A percentile compares a stretch with the other conserved stretches of the same genome.
Conservation (phyloP, 2,797 vertebrate genomes). For the Cryptoblepharus egeriae region DNA sequence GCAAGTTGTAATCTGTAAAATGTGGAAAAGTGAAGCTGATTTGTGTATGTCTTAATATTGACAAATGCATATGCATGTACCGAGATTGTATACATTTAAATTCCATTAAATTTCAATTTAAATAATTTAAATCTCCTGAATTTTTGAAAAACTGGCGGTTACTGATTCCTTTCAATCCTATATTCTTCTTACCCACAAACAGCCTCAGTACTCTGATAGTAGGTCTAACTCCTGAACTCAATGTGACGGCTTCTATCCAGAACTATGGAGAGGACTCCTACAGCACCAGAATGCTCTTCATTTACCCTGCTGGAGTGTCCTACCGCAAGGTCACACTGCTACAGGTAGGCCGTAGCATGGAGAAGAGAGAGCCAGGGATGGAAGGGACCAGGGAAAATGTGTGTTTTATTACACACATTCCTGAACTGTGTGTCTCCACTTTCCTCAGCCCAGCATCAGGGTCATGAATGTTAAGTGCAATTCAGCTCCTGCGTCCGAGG, state of each 20-base stretch:
- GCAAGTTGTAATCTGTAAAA: not conserved
- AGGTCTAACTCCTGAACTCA: conserved; percentile 79
- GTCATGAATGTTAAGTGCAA: not conserved
- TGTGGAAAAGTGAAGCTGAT: not conserved
- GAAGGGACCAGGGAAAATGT: not conserved
- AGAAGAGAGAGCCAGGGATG: no score
- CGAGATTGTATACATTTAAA: not conserved
- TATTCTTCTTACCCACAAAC: not conserved
- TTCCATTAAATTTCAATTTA: not conserved
- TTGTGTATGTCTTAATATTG: not conserved
- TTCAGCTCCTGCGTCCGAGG: not conserved
- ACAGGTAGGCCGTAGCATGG: conserved; percentile 71
- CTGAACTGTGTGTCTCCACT: not conserved
- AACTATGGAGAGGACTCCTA: conserved; percentile 86
- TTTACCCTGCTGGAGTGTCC: conserved; percentile 80
- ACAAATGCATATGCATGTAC: not conserved
- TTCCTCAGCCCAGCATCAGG: conserved; percentile 2
- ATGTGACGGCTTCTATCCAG: conserved; percentile 75
- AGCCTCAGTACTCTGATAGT: conserved; percentile 70
- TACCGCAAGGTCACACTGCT: conserved; percentile 73
- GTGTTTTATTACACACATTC: not conserved
- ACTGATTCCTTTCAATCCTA: not conserved
- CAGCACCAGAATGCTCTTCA: conserved; percentile 72
- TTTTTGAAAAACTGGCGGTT: not conserved
- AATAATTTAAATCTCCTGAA: not conserved